These are phyloP conservation scores for Mechanitis messenoides DNA, from an alignment of 2,888 invertebrate species.

Conservation along the genomic window DNA sequence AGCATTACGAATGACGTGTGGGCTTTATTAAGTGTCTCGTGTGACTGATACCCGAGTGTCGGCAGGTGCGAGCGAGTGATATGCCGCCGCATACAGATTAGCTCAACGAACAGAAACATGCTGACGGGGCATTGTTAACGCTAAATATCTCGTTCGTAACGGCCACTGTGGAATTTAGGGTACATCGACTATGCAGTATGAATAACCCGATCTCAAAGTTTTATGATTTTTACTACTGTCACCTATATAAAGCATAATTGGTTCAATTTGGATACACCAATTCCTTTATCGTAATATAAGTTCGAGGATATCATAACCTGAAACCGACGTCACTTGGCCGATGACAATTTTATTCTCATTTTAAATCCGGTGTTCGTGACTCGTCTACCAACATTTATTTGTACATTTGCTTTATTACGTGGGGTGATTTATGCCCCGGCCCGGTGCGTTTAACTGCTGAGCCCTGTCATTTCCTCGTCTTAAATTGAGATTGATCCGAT, in stretches of 20 bases:
- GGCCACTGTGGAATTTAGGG: slow-evolving; percentile 1
- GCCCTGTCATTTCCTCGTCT: slow-evolving; percentile 72
- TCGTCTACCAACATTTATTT: slow-evolving; percentile 48
- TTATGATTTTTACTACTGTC: neutral
- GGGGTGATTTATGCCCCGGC: slow-evolving; percentile 68
- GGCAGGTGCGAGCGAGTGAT: slow-evolving; percentile 37
- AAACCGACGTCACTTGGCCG: slow-evolving; percentile 9
- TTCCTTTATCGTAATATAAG: neutral
- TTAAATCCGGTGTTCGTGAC: slow-evolving; percentile 28
- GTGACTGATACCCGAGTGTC: slow-evolving; percentile 65
- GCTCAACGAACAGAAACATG: slow-evolving; percentile 21
- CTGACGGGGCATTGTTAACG: slow-evolving; percentile 16
- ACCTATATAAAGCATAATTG: neutral
- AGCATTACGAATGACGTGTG: slow-evolving; percentile 41
- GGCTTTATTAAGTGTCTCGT: slow-evolving; percentile 66
- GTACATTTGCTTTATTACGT: slow-evolving; percentile 70
- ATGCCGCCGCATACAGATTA: slow-evolving; percentile 32
- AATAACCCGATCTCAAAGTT: neutral
- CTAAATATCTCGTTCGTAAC: neutral
- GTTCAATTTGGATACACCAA: neutral
- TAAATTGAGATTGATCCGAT: slow-evolving; percentile 74
- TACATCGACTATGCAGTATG: neutral
- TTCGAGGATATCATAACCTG: slow-evolving; percentile 4
- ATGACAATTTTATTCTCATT: slow-evolving; percentile 22
- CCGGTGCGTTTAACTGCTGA: slow-evolving; percentile 74